Evolutionary conservation across 2,113 vertebrate genomes (phyloP).

Genomic region (Apodemus sylvaticus): DNA sequence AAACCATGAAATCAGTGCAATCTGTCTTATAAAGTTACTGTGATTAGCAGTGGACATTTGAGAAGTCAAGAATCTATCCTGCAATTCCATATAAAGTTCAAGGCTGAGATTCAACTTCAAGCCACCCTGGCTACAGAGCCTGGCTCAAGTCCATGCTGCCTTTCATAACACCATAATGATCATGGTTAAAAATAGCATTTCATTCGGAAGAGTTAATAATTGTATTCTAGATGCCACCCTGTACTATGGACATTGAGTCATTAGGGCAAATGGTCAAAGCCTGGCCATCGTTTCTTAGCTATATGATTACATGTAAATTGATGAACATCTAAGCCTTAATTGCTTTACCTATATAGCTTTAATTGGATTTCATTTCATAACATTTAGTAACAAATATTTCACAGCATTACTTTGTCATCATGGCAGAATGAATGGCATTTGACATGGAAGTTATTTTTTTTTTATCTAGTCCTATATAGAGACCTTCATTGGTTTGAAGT

Average conservation of each 20-base stretch:
- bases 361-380: constrained; percentile 18
- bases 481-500: not conserved
- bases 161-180: not conserved
- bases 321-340: not conserved
- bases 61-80: constrained; percentile 20
- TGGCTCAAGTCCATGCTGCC: not conserved
- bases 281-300: not conserved
- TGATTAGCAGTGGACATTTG: not conserved
- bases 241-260: not conserved
- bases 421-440: not conserved
- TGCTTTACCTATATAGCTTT: constrained; percentile 1
- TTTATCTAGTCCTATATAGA: not conserved
- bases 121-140: not conserved
- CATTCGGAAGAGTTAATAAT: constrained; percentile 1
- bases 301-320: not conserved
- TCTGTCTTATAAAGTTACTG: not conserved
- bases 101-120: not conserved
- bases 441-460: not conserved
- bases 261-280: not conserved
- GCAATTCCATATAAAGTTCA: constrained; percentile 18
- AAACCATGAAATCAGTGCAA: not conserved
- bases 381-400: not conserved
- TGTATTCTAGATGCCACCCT: not conserved
- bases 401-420: not conserved
- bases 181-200: not conserved